A percentile compares a stretch with the other conserved stretches of the same genome.
These are phyloP conservation scores for Phoxinus phoxinus DNA, from an alignment of 2,113 vertebrate species.

Conservation along the genomic window DNA sequence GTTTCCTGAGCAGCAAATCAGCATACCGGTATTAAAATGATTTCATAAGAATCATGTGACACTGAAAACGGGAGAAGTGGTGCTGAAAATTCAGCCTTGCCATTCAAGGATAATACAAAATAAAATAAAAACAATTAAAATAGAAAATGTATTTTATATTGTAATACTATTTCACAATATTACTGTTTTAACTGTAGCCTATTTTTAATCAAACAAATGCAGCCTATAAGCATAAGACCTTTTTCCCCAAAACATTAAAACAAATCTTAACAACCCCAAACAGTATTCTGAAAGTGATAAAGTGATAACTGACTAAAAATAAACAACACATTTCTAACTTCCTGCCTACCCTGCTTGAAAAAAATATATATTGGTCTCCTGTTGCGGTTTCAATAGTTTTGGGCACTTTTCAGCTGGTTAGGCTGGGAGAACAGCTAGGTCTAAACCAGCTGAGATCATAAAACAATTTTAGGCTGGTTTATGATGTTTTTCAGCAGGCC, in stretches of 20 bases:
- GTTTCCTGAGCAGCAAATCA: neutral
- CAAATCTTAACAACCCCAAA: neutral
- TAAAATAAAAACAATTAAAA: too few relatives aligned
- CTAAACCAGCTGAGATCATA: neutral
- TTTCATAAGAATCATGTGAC: neutral
- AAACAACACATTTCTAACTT: neutral
- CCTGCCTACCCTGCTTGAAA: neutral
- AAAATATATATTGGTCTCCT: neutral
- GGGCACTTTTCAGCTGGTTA: neutral
- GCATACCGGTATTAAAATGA: neutral
- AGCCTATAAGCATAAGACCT: too few relatives aligned
- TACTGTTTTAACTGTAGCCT: too few relatives aligned
- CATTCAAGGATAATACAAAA: too few relatives aligned
- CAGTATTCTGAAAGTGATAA: neutral
- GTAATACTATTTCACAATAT: too few relatives aligned
- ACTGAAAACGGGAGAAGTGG: neutral
- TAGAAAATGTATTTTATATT: too few relatives aligned
- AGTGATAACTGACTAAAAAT: neutral
- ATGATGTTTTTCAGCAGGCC: neutral
- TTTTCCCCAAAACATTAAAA: neutral
- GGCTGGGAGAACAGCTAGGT: neutral
- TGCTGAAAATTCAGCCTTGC: too few relatives aligned
- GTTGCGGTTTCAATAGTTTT: neutral
- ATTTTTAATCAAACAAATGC: too few relatives aligned
- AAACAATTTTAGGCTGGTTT: neutral